Evolutionary conservation across 2,113 vertebrate species (phyloP), one percentile per base, ranked within the genome.

Genomic region (Pseudolaguvia tuberculata): DNA sequence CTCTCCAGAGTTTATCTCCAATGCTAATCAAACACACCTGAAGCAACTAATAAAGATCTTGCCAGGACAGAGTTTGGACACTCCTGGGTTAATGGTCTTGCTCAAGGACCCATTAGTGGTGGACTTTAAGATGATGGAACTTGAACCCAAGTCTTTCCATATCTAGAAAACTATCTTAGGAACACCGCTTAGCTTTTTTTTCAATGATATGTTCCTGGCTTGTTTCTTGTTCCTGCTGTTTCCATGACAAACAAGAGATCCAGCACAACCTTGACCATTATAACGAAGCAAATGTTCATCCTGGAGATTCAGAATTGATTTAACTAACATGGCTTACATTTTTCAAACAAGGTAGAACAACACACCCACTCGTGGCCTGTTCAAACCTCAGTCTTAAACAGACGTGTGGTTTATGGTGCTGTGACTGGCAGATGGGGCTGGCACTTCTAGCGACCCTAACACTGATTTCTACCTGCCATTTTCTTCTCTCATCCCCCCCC

Each of bases 381-480:
- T 50, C 39, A 69, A n/a, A 69, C 27, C n/a, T 55, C 68, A 42
- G n/a, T 17, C 29, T 1, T 35, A 70, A 51, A 70, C 68, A 67
- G 63, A 29, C 68, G 0, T 21, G 51, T 55, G 68, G 31, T 53
- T 70, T 70, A 51, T 55, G 68, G 63, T 50, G 63, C 50, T 67
- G 14, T 67, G 50, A 67, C 23, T 55, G 68, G 42, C 68, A 70
- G 51, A 70, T 53, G 29, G 50, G 13, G 29, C 52, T 70, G 47
- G 52, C 51, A 56, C 68, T 56, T 55, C 50, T 39, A 70, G 51
- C 23, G 0, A n/a, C 51, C 20, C 8, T 42, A 42, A 67, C 55
- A 70, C 68, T 8, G n/a, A 70, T 42, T 14, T 42, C 21, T 56
- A 55, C 51, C 68, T 70, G 51, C 45, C 63, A 29, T 55, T 56